These are phyloP conservation scores for Mycetomoellerius zeteki DNA, from an alignment of 1,140 invertebrate species.

Conservation along the genomic window DNA sequence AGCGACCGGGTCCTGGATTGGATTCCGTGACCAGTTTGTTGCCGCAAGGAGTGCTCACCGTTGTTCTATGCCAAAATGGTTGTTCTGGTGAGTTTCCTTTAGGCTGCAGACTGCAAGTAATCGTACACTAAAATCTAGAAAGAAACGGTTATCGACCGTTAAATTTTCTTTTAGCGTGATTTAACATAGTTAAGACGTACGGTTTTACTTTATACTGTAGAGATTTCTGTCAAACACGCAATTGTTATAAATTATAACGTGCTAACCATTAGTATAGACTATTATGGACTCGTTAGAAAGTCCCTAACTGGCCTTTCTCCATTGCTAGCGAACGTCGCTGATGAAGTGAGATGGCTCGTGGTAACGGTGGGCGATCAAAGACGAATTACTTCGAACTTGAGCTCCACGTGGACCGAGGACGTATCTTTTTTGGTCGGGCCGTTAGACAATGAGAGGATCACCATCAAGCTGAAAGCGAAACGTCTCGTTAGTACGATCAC, in stretches of 20 bases:
- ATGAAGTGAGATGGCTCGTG: constrained; percentile 85
- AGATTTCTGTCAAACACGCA: constrained; percentile 8
- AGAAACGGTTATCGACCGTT: neutral
- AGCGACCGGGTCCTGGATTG: constrained; percentile 83
- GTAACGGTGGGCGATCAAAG: constrained; percentile 86
- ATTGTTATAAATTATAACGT: constrained; percentile 5
- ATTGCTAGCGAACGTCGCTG: constrained; percentile 67
- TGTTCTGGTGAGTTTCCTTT: constrained; percentile 57
- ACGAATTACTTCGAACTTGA: constrained; percentile 84
- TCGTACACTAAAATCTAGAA: neutral
- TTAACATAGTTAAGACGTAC: neutral
- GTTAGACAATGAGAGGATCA: constrained; percentile 85
- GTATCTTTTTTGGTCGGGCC: constrained; percentile 87
- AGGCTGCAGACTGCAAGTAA: neutral
- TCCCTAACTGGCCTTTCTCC: constrained; percentile 6
- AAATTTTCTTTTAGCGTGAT: constrained; percentile 24
- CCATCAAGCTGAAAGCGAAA: constrained; percentile 87
- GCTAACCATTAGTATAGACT: neutral
- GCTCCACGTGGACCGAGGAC: constrained; percentile 85
- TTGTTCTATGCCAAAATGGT: constrained; percentile 81
- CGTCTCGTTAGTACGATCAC: constrained; percentile 87
- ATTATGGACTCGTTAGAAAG: constrained; percentile 33
- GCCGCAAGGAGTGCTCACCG: constrained; percentile 87
- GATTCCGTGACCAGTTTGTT: constrained; percentile 76
- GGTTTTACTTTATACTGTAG: neutral